Base-by-base conservation (phyloP, 2,113 vertebrate genomes). In the Callionymus lyra region DNA sequence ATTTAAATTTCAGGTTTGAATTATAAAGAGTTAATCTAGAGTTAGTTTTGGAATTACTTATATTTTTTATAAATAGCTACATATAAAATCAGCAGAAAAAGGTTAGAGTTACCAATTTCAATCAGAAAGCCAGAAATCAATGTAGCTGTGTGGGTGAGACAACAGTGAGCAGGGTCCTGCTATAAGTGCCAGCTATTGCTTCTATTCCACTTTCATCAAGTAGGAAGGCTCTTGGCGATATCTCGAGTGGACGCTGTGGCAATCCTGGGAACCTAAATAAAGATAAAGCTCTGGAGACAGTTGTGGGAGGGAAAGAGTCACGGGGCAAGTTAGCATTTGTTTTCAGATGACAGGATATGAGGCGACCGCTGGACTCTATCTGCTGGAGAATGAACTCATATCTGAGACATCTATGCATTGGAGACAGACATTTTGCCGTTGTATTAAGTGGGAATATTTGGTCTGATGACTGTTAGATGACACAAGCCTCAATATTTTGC, bases 171-270 rank as follows among this genome's bases (percentile, higher is more conserved):
- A 27, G 21, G 4, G 8, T 27, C 21, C 15, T n/a, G 43, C 16
- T 38, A 38, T 13, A 33, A 14, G 15, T 42, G 2, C 6, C 31
- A 47, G 14, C n/a, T 2, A 13, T 0, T 12, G 48, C 38, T 45
- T 48, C n/a, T 34, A 57, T 47, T 45, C 59, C 41, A 32, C 43
- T 56, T 40, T 42, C 42, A 17, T 27, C 32, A 34, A 39, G 39
- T 63, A 51, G 32, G 46, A 68, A 34, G 61, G 45, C 73, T 77
- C 72, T 73, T 75, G 35, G 38, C 36, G 33, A 36, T 82, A 84
- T 84, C 82, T 86, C 47, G 63, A 86, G 84, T 80, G 81, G 84
- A 81, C 53, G 73, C 74, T 70, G 73, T 82, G 80, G 83, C 63
- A 35, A 65, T 75, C 74, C 76, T 79, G 74, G 83, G 80, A 84